phyloP scores from a whole-genome alignment of 2,888 invertebrate genomes.

The Palloptera scutellata region DNA sequence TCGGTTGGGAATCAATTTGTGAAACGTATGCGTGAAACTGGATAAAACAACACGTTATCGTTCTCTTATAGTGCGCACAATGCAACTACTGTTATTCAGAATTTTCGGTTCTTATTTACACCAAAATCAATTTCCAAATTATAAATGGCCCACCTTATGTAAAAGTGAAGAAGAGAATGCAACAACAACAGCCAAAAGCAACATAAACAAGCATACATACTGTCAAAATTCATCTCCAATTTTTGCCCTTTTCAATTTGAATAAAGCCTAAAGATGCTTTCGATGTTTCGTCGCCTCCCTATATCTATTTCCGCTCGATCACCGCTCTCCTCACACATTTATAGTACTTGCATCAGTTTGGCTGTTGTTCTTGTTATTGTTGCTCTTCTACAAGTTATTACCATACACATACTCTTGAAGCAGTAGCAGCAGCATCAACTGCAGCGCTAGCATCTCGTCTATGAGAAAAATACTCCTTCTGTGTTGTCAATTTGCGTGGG shows the following conservation, averaged over 20 bases:
- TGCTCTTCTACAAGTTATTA: background rate
- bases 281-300: slow-evolving; percentile 5
- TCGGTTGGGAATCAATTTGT: too few relatives aligned
- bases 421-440: background rate
- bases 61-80: too few relatives aligned
- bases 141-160: too few relatives aligned
- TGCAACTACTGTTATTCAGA: too few relatives aligned
- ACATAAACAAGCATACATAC: background rate
- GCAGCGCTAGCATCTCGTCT: background rate
- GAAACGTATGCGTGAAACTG: too few relatives aligned
- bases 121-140: too few relatives aligned
- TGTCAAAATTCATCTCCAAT: background rate
- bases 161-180: too few relatives aligned
- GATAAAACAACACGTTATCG: too few relatives aligned
- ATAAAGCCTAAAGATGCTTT: slow-evolving; percentile 32
- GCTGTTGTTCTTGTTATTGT: background rate
- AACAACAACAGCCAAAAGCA: too few relatives aligned
- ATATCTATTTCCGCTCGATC: background rate
- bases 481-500: slow-evolving; percentile 22
- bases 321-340: slow-evolving; percentile 1
- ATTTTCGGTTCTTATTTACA: too few relatives aligned
- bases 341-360: background rate
- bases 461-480: slow-evolving; percentile 16
- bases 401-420: background rate
- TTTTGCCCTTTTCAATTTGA: slow-evolving; percentile 38